Base-by-base conservation (phyloP, 2,113 vertebrate species). In the Aegithalos caudatus region DNA sequence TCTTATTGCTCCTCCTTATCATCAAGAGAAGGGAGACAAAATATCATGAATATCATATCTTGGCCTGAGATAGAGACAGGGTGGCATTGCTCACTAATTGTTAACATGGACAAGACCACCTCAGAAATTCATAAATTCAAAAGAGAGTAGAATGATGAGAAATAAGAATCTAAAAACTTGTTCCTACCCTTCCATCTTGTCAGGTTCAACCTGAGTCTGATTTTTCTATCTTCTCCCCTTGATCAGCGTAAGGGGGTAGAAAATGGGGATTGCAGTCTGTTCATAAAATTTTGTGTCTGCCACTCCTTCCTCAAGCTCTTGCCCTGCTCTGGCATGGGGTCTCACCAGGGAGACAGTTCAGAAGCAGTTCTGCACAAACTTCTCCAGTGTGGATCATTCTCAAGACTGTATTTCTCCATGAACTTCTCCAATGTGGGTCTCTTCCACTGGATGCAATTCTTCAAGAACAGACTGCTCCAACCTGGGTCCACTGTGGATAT, bases 211-310 rank as follows among this genome's bases (percentile, higher is more conserved):
- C 2, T 42, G 4, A 50, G 12, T 15, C 33, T 11, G 10, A 38
- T 33, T 64, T 76, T 76, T 62, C n/a, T 54, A 11, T n/a, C 19
- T 67, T 19, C 3, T 60, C 7, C 17, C 4, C 23, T 76, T 28
- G 1, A 48, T n/a, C 1, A 6, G 10, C 2, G 1, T 6, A 48
- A 10, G 5, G 1, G 9, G 3, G 10, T 12, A 10, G 31, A 5
- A 64, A 78, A n/a, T 25, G 3, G 9, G 12, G 4, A 2, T 17
- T 69, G 8, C 11, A 1, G 12, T 27, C 33, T 31, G 15, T 44
- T 50, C 14, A 22, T 31, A 31, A 57, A 6, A 27, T 3, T 51
- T 45, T 20, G 2, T 35, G 15, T 58, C n/a, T 51, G 64, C 13
- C 5, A 3, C 11, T 45, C 4, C 11, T 54, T 80, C n/a, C 12